phyloP scores from a whole-genome alignment of 2,113 vertebrate genomes.

The Turdus rufiventris region DNA sequence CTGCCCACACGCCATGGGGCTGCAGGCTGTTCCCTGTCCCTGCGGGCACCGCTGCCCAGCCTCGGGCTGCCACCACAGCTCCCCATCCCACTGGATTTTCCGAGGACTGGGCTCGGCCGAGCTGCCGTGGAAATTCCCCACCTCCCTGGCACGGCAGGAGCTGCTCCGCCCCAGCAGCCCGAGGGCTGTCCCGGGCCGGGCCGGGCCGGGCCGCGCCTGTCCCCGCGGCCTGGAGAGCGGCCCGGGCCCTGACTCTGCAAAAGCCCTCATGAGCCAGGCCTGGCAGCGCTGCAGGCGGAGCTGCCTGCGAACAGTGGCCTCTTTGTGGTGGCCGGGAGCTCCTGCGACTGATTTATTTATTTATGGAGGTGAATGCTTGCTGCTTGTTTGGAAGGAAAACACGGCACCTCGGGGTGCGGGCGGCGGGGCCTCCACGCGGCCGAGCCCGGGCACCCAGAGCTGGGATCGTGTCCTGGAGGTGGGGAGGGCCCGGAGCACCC shows the following conservation, averaged over 20 bases:
- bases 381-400: background rate
- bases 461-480: accelerated
- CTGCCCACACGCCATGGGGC: accelerated
- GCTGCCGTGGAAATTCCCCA: background rate
- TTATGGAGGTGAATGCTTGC: background rate
- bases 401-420: background rate
- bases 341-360: background rate
- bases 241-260: background rate
- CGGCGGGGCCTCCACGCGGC: accelerated
- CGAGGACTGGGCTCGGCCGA: accelerated
- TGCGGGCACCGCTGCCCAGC: background rate
- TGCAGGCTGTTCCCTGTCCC: background rate
- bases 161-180: background rate
- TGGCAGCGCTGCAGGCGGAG: background rate
- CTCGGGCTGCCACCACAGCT: accelerated
- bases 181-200: background rate
- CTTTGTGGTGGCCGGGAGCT: background rate
- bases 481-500: background rate
- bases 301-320: background rate
- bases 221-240: background rate
- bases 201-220: background rate
- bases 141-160: background rate
- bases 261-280: background rate
- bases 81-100: background rate
- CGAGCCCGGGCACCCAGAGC: background rate